A percentile compares a stretch with the other conserved stretches of the same genome.
Conservation (phyloP, 2,113 vertebrate genomes). For the Cisticola juncidis region DNA sequence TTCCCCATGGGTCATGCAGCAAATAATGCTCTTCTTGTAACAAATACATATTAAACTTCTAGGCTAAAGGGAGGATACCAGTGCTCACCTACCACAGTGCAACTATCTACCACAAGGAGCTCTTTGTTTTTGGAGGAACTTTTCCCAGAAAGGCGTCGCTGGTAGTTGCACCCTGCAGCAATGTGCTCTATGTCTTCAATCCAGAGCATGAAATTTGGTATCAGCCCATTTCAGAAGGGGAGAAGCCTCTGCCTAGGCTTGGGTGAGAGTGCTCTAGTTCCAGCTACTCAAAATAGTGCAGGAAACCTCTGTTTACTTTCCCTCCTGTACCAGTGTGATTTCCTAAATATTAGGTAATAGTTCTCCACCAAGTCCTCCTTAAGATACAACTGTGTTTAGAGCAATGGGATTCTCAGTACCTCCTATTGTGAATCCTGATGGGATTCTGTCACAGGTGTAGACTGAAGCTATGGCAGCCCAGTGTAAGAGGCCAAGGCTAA, state of each 20-base stretch:
- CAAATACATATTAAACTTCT: background rate
- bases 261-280: slow-evolving; percentile 75
- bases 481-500: background rate
- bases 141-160: slow-evolving; percentile 55
- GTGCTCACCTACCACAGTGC: slow-evolving; percentile 82
- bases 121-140: slow-evolving; percentile 87
- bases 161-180: slow-evolving; percentile 76
- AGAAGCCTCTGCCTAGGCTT: slow-evolving; percentile 82
- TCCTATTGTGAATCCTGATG: background rate
- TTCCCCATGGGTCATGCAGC: background rate
- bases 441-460: background rate
- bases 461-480: background rate
- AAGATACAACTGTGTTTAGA: background rate
- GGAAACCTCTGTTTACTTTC: background rate
- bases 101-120: slow-evolving; percentile 83
- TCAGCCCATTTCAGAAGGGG: slow-evolving; percentile 88
- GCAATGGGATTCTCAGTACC: background rate
- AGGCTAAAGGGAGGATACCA: slow-evolving; percentile 85
- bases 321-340: background rate
- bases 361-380: background rate
- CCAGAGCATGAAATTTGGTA: slow-evolving; percentile 91
- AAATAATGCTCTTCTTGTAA: background rate
- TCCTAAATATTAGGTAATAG: background rate
- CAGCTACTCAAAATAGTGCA: background rate
- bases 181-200: slow-evolving; percentile 86